Evolutionary conservation across 2,113 vertebrate genomes (phyloP), one percentile per base, ranked within the genome.

Genomic region (Diphyllodes magnificus): DNA sequence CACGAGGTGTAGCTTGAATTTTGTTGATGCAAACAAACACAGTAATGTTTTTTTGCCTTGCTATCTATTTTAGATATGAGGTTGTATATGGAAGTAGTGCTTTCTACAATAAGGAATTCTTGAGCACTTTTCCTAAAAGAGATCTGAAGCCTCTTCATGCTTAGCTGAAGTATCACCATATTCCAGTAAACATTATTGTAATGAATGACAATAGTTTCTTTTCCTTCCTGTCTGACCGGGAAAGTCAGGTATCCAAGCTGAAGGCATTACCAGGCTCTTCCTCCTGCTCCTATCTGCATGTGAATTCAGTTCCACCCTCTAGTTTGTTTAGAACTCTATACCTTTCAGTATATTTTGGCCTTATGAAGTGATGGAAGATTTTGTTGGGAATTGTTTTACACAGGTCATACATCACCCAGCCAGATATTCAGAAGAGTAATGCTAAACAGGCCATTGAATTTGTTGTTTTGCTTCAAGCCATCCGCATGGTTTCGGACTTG

Each of bases 321-420:
- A 15, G 6, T 54, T 61, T 70, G 20, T 64, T 71, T 37, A 31
- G 31, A 66, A 15, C 9, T 40, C 42, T 33, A 1, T 63, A 31
- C 11, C 17, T 71, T 50, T 50, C 37, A 13, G 4, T 42, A 7
- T 64, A 7, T 44, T 84, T 87, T 57, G 27, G 16, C 35, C 10
- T 47, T 51, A 27, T 33, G 37, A 73, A 89, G n/a, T 44, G 45
- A 14, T 82, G n/a, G 27, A 80, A 73, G 28, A 50, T 25, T 37
- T 87, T 5, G 9, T 8, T 60, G 15, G 45, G 15, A 10, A 13
- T 45, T 40, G 9, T 65, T 93, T 61, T 79, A 51, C 27, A 35
- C 13, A 35, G 14, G 2, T 59, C 31, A 7, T 49, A 9, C 0
- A 0, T 79, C n/a, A 37, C 23, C 7, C 17, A 65, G 61, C 8